Conservation (phyloP, 1,140 invertebrate species). For the Solen grandis region DNA sequence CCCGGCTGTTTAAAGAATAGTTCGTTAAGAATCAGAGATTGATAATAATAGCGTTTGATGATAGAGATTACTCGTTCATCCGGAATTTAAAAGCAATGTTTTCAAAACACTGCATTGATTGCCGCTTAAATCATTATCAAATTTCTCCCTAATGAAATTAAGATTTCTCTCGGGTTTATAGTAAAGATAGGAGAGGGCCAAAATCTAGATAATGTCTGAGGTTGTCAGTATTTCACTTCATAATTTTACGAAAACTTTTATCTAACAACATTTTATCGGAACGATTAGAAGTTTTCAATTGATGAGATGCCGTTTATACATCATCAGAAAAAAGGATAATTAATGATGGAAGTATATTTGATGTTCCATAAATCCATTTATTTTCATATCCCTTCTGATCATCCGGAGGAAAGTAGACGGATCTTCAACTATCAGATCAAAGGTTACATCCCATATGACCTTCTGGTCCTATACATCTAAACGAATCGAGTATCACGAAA, state of each 20-base stretch:
- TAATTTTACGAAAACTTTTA: conserved; percentile 18
- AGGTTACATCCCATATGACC: too few relatives aligned
- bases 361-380: conserved; percentile 29
- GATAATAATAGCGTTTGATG: background rate
- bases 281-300: conserved; percentile 29
- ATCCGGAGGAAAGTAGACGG: too few relatives aligned
- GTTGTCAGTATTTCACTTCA: background rate
- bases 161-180: conserved; percentile 14
- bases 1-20: background rate
- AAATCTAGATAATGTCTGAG: conserved; percentile 10
- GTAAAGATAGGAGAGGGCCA: background rate
- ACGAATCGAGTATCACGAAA: too few relatives aligned
- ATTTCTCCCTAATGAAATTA: conserved; percentile 22
- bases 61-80: background rate
- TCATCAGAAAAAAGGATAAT: conserved; percentile 30
- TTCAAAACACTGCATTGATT: background rate
- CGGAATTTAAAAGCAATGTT: conserved; percentile 24
- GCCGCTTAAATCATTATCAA: conserved; percentile 15
- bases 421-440: too few relatives aligned
- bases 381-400: conserved; percentile 26
- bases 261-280: conserved; percentile 1
- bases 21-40: background rate
- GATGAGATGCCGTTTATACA: conserved; percentile 28
- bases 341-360: conserved; percentile 38
- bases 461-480: too few relatives aligned